Evolutionary conservation across 2,888 invertebrate species (phyloP), one percentile per base, ranked within the genome.

Genomic region (Rhamnusium bicolor): DNA sequence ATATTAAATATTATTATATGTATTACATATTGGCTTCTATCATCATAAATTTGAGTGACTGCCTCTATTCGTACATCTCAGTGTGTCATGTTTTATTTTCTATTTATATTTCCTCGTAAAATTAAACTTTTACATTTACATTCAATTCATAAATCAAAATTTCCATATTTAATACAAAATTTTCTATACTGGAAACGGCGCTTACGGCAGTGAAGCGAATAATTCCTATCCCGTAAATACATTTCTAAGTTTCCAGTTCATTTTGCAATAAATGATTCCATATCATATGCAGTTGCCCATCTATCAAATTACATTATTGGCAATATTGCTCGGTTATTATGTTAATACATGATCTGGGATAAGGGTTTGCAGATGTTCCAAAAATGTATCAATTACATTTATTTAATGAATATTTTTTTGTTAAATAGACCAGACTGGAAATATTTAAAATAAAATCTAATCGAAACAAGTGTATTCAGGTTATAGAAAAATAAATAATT

Each of bases 291-390:
- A 79, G 78, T 79, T 80, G 79, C 77, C 79, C 81, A 81, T 81
- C 81, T 80, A 81, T 82, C 82, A 82, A 80, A 81, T 81, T 81
- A 82, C 82, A 76, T 75, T 78, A 82, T 80, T 81, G 80, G 67
- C 70, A 70, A 76, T 76, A 75, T 77, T 75, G 62, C 77, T 73
- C 70, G 58, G 65, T 75, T 74, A 72, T 77, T 72, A 79, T 77
- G 75, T 70, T 81, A 79, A 81, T 79, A 78, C 16, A n/a, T 53
- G 67, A 40, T 40, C 21, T 19, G 6, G 14, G 21, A 56, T 78
- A 73, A 67, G 76, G 78, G 73, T 75, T 75, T 77, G 71, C 80
- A 80, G 79, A 81, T 80, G 79, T 75, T 80, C 66, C 49, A 63
- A 72, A 75, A 75, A 72, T 69, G 68, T 67, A 72, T 74, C 71